These are phyloP conservation scores for Drosophila ananassae DNA, from an alignment of 1,140 invertebrate species.

Conservation along the genomic window DNA sequence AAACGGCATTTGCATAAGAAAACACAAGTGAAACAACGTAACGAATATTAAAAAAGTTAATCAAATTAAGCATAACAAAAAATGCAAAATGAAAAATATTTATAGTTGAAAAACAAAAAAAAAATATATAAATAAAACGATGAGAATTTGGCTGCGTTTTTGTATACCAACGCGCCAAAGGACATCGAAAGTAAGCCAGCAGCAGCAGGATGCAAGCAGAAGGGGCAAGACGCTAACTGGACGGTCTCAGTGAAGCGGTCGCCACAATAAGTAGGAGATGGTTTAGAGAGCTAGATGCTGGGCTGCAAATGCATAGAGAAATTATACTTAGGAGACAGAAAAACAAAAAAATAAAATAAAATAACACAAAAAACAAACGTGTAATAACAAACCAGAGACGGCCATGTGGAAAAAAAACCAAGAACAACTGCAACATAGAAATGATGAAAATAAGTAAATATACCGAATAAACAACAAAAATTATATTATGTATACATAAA, in stretches of 20 bases:
- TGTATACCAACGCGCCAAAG: slow-evolving; percentile 76
- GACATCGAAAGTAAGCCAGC: slow-evolving; percentile 25
- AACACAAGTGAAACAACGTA: slow-evolving; percentile 70
- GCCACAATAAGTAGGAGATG: slow-evolving; percentile 29
- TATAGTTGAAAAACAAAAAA: slow-evolving; percentile 66
- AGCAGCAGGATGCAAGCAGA: slow-evolving; percentile 32
- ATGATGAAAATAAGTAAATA: slow-evolving; percentile 75
- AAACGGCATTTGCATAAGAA: slow-evolving; percentile 62
- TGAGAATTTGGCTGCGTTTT: slow-evolving; percentile 64
- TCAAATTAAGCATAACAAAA: slow-evolving; percentile 70
- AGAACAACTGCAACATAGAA: slow-evolving; percentile 76
- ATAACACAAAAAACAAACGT: slow-evolving; percentile 21
- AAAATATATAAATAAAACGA: slow-evolving; percentile 13
- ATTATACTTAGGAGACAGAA: slow-evolving; percentile 71
- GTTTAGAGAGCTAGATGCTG: slow-evolving; percentile 51
- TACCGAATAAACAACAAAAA: slow-evolving; percentile 73
- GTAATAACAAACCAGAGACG: slow-evolving; percentile 47
- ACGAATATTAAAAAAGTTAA: slow-evolving; percentile 80
- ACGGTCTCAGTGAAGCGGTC: slow-evolving; percentile 16
- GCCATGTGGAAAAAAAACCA: slow-evolving; percentile 35
- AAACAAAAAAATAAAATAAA: slow-evolving; percentile 15
- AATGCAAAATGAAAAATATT: slow-evolving; percentile 63
- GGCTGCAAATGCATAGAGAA: slow-evolving; percentile 56
- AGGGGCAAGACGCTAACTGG: slow-evolving; percentile 21
- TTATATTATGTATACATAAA: slow-evolving; percentile 84